Conservation (phyloP, 2,113 vertebrate genomes). For the Scomber colias region DNA sequence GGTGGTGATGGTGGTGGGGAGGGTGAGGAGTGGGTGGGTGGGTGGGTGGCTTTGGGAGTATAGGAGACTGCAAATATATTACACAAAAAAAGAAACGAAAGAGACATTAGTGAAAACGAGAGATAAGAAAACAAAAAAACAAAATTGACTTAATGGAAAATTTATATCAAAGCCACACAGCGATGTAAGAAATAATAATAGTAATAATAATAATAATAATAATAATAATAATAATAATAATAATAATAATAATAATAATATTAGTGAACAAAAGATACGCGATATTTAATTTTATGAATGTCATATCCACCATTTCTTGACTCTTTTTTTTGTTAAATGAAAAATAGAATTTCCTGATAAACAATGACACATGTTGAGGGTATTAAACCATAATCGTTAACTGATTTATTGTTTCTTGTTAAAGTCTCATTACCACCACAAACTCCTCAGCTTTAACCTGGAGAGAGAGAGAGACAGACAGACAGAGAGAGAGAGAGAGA, state of each 20-base stretch:
- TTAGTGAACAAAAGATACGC: no score
- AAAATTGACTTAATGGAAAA: not conserved
- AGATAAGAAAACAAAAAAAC: slow-evolving; percentile 33
- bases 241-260: not conserved
- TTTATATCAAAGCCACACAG: not conserved
- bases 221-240: not conserved
- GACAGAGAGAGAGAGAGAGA: not conserved
- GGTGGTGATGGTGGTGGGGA: slow-evolving; percentile 17
- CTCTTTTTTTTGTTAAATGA: not conserved
- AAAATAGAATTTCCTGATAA: slow-evolving; percentile 44
- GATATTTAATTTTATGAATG: not conserved
- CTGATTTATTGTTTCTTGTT: slow-evolving; percentile 90
- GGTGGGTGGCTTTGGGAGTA: slow-evolving; percentile 54
- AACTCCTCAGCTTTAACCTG: slow-evolving; percentile 65
- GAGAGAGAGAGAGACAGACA: slow-evolving; percentile 5
- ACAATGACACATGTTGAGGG: slow-evolving; percentile 74
- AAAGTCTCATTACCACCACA: slow-evolving; percentile 86
- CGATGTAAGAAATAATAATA: not conserved
- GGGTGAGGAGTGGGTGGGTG: no score
- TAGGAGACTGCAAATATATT: slow-evolving; percentile 75
- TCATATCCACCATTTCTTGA: not conserved
- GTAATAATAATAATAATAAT: not conserved
- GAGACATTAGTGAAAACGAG: slow-evolving; percentile 79
- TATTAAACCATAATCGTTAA: slow-evolving; percentile 75
- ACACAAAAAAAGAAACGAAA: slow-evolving; percentile 73